These are phyloP conservation scores for Phoenicopterus ruber DNA, from an alignment of 2,113 vertebrate species.

Conservation along the genomic window DNA sequence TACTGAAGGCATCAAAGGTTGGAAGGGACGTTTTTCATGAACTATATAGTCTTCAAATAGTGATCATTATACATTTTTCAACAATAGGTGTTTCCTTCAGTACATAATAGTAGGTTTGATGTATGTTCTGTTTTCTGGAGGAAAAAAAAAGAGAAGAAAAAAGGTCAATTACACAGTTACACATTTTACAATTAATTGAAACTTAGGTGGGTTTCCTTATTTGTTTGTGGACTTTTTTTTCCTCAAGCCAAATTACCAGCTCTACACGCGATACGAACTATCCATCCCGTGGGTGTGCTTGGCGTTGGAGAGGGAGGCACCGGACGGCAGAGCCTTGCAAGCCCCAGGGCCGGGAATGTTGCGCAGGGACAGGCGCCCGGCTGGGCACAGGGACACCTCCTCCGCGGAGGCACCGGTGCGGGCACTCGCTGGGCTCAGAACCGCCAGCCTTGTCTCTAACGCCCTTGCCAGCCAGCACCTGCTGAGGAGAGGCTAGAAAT, in stretches of 20 bases:
- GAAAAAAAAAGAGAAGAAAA: not conserved
- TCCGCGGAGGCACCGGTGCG: no score
- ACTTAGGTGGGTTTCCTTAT: not conserved
- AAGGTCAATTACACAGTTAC: not conserved
- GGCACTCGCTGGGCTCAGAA: not conserved
- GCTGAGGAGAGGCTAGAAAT: not conserved
- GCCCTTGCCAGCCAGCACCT: not conserved
- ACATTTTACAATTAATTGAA: not conserved
- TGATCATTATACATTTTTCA: constrained; percentile 41
- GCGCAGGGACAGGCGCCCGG: no score
- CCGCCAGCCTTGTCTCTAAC: not conserved
- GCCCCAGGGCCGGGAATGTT: no score
- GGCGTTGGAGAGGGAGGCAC: rapidly evolving
- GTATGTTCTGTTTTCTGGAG: constrained; percentile 77
- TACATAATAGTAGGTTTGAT: constrained; percentile 82
- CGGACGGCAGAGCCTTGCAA: rapidly evolving
- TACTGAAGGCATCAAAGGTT: constrained; percentile 66
- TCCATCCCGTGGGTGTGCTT: rapidly evolving
- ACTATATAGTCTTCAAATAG: constrained; percentile 49
- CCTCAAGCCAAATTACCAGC: not conserved
- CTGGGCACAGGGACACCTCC: no score
- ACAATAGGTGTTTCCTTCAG: constrained; percentile 64
- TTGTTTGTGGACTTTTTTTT: not conserved
- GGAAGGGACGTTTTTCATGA: constrained; percentile 45
- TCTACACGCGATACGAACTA: rapidly evolving